Conservation (phyloP, 1,140 invertebrate genomes). For the Dinothrombium tinctorium region DNA sequence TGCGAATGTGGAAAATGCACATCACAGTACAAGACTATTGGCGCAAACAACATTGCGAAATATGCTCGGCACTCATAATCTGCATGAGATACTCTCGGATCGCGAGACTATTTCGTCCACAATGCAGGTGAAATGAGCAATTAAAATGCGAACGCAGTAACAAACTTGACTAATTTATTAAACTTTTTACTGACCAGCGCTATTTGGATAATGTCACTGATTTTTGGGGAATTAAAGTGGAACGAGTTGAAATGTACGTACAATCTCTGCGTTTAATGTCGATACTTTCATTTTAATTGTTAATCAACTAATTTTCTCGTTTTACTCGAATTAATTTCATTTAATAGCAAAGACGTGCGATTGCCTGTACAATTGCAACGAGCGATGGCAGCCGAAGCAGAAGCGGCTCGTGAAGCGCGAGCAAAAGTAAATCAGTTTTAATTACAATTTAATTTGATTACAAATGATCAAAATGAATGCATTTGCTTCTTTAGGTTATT, state of each 20-base stretch:
- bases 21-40: conserved; percentile 41
- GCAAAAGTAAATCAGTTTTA: too few species aligned
- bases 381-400: too few species aligned
- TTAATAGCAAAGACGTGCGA: too few species aligned
- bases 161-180: not conserved
- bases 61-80: conserved; percentile 58
- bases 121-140: conserved; percentile 33
- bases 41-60: conserved; percentile 26
- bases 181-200: not conserved
- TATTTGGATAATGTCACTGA: conserved; percentile 23
- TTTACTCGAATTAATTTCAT: too few species aligned
- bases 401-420: too few species aligned
- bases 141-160: not conserved
- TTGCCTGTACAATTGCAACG: too few species aligned
- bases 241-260: conserved; percentile 26
- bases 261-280: too few species aligned
- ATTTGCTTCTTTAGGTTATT: too few species aligned
- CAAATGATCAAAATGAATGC: too few species aligned
- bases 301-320: too few species aligned
- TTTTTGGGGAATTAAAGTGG: conserved; percentile 32
- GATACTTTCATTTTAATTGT: too few species aligned
- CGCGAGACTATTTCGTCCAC: conserved; percentile 65
- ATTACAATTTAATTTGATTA: too few species aligned
- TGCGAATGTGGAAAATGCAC: conserved; percentile 87
- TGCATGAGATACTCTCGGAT: conserved; percentile 71